Conservation (phyloP, 2,888 invertebrate species). For the Cerceris ruficornis region DNA sequence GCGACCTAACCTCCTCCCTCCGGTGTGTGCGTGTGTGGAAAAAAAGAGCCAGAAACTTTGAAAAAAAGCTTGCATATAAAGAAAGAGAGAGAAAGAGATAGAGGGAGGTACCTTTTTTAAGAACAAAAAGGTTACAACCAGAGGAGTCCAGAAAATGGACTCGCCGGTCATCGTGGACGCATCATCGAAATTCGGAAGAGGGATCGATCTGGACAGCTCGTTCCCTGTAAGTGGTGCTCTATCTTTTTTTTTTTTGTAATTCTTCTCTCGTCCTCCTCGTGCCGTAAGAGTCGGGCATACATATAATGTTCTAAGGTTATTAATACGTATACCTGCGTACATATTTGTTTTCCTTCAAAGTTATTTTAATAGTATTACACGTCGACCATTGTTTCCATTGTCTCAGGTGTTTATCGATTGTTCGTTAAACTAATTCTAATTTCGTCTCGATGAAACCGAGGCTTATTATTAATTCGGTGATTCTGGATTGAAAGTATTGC, state of each 20-base stretch:
- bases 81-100: conserved; percentile 9
- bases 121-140: conserved; percentile 56
- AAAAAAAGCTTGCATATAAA: too few species aligned
- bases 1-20: conserved; percentile 25
- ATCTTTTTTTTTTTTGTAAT: conserved; percentile 41
- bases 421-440: neutral
- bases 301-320: neutral
- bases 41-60: neutral
- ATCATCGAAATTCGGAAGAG: conserved; percentile 84
- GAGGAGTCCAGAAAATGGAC: conserved; percentile 82
- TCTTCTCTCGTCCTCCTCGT: neutral
- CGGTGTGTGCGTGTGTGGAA: conserved; percentile 22
- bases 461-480: neutral
- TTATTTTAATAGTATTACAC: too few species aligned
- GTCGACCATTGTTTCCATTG: neutral
- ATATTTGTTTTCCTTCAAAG: neutral
- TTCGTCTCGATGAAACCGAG: neutral
- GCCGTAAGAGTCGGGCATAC: too few species aligned
- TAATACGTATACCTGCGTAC: neutral
- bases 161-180: conserved; percentile 85
- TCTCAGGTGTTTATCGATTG: neutral
- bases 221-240: conserved; percentile 82
- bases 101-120: conserved; percentile 45
- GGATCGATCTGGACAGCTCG: conserved; percentile 79
- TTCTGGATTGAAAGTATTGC: neutral